A percentile compares a stretch with the other conserved stretches of the same genome.
Conservation (phyloP, 2,113 vertebrate genomes). For the Cacatua alba region DNA sequence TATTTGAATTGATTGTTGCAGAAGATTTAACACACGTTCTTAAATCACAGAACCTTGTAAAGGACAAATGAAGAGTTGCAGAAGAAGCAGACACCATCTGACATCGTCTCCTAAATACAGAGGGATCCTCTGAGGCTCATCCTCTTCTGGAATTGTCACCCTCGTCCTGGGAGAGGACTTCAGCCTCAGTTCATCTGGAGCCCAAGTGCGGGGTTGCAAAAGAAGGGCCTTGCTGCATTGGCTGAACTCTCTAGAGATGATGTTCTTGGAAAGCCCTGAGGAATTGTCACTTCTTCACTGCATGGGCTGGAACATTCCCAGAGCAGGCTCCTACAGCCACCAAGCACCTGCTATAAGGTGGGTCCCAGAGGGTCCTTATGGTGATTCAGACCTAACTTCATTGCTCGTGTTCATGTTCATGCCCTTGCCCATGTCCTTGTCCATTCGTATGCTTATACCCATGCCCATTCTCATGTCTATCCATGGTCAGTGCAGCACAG, state of each 20-base stretch:
- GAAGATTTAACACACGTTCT: slow-evolving; percentile 78
- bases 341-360: not conserved
- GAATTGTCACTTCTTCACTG: not conserved
- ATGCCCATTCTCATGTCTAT: fast-evolving
- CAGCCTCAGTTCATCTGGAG: not conserved
- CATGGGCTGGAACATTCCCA: not conserved
- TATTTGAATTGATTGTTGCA: slow-evolving; percentile 82
- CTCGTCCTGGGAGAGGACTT: not conserved
- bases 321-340: not conserved
- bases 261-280: not conserved
- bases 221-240: not conserved
- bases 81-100: not conserved
- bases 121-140: not conserved
- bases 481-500: not conserved
- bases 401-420: not conserved
- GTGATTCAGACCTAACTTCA: not conserved
- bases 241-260: not conserved
- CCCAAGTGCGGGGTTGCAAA: not conserved
- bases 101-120: not conserved
- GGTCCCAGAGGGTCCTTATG: not conserved
- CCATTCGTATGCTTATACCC: not conserved
- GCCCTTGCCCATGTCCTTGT: not conserved
- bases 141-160: not conserved
- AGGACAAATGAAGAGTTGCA: slow-evolving; percentile 70
- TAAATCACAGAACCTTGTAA: slow-evolving; percentile 76